Conservation (phyloP, 2,888 invertebrate species). For the Nomada lathburiana region DNA sequence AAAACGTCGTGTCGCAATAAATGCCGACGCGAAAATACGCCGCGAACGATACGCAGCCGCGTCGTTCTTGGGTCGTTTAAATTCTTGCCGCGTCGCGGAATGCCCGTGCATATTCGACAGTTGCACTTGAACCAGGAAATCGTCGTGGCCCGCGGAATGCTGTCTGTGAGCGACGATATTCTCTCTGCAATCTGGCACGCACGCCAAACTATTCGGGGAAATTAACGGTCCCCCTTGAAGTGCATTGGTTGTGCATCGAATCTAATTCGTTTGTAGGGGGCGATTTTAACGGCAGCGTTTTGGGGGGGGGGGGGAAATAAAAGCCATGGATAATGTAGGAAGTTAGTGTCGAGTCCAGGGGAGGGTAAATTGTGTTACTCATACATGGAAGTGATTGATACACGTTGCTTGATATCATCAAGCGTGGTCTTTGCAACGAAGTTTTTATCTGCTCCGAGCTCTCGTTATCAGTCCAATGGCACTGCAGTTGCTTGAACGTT, state of each 20-base stretch:
- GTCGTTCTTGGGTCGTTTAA: constrained; percentile 61
- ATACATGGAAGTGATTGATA: too few species aligned
- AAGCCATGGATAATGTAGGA: background rate
- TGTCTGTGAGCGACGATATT: constrained; percentile 25
- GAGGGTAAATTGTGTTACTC: too few species aligned
- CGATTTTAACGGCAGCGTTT: too few species aligned
- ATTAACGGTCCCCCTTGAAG: constrained; percentile 24
- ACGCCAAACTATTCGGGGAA: constrained; percentile 41
- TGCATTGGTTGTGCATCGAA: background rate
- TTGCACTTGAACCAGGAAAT: constrained; percentile 69
- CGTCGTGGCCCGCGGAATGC: constrained; percentile 52
- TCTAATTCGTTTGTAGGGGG: background rate
- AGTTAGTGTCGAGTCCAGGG: too few species aligned
- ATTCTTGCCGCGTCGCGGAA: constrained; percentile 46
- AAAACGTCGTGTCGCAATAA: constrained; percentile 61
- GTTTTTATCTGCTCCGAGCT: too few species aligned
- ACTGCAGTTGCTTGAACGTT: too few species aligned
- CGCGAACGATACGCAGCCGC: constrained; percentile 31
- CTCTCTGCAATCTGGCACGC: constrained; percentile 32
- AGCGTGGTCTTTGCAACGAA: too few species aligned
- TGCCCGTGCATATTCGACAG: constrained; percentile 49
- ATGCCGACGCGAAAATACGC: constrained; percentile 61
- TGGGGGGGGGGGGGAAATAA: too few species aligned
- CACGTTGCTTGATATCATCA: too few species aligned
- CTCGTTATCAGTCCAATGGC: too few species aligned